A percentile compares a stretch with the other conserved stretches of the same genome.
Evolutionary conservation across 2,888 invertebrate genomes (phyloP).

Genomic region (Hemaris fuciformis): DNA sequence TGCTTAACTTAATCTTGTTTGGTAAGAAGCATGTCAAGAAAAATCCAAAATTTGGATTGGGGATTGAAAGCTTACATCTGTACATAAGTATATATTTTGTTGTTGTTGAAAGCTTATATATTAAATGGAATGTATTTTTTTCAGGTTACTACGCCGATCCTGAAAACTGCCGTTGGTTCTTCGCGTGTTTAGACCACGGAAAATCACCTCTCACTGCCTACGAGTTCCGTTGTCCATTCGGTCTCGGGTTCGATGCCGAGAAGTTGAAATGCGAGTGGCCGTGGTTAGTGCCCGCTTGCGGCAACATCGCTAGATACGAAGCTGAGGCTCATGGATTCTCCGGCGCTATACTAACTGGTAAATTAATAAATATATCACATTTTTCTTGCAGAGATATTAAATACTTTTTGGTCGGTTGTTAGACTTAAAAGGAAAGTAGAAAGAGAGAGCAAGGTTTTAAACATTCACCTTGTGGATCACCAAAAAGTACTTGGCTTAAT

Average conservation of each 20-base stretch:
- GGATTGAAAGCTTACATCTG: too few relatives aligned
- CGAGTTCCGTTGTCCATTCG: slow-evolving; percentile 91
- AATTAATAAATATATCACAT: slow-evolving; percentile 13
- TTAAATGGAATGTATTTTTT: background rate
- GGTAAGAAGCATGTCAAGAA: too few relatives aligned
- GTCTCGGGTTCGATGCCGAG: slow-evolving; percentile 87
- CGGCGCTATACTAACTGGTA: slow-evolving; percentile 66
- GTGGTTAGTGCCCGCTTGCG: slow-evolving; percentile 86
- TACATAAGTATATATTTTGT: too few relatives aligned
- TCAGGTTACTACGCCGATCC: slow-evolving; percentile 90
- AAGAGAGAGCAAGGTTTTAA: slow-evolving; percentile 6
- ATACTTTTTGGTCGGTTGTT: too few relatives aligned
- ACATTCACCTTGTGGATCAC: too few relatives aligned
- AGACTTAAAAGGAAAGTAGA: too few relatives aligned
- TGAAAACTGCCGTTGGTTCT: slow-evolving; percentile 92
- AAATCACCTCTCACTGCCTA: slow-evolving; percentile 84
- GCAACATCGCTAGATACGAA: slow-evolving; percentile 78
- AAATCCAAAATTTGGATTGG: too few relatives aligned
- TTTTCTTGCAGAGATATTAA: background rate
- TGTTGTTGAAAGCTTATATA: slow-evolving; percentile 7
- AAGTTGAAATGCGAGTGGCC: slow-evolving; percentile 89
- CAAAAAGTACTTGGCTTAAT: too few relatives aligned
- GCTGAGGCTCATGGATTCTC: slow-evolving; percentile 74
- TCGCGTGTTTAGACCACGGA: slow-evolving; percentile 89
- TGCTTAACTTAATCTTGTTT: too few relatives aligned